phyloP scores from a whole-genome alignment of 2,113 vertebrate species.

The Pyrgilauda ruficollis region DNA sequence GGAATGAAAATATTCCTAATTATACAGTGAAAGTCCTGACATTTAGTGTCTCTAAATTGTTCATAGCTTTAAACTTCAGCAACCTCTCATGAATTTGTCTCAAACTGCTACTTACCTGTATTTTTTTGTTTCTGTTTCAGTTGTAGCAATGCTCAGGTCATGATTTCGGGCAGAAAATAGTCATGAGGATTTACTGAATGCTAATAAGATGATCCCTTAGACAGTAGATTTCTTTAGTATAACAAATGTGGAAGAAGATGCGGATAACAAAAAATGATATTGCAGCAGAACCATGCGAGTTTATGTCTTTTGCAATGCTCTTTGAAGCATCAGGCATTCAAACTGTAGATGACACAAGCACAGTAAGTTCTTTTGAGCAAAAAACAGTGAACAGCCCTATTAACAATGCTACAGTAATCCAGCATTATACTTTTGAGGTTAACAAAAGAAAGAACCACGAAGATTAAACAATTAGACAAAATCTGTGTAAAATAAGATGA shows the following conservation, averaged over 20 bases:
- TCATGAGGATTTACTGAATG: background rate
- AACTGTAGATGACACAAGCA: background rate
- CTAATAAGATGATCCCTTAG: background rate
- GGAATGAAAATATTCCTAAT: slow-evolving; percentile 5
- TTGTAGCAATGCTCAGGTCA: background rate
- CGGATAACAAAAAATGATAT: background rate
- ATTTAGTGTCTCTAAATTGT: background rate
- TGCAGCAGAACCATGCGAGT: background rate
- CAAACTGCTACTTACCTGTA: background rate
- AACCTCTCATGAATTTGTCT: background rate
- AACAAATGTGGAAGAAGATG: background rate
- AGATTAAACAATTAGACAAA: background rate
- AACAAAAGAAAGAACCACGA: background rate
- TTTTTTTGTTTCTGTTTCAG: background rate
- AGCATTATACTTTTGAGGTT: background rate
- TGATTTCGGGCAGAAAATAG: background rate
- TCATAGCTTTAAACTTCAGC: background rate
- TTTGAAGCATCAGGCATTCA: background rate
- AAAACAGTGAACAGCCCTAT: background rate
- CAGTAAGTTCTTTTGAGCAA: background rate
- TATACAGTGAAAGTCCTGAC: background rate
- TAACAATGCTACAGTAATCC: background rate
- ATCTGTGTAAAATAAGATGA: background rate
- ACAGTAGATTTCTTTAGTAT: background rate
- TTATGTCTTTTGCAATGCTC: background rate